A percentile compares a stretch with the other conserved stretches of the same genome.
Evolutionary conservation across 2,113 vertebrate species (phyloP).

Genomic region (Strigops habroptila): DNA sequence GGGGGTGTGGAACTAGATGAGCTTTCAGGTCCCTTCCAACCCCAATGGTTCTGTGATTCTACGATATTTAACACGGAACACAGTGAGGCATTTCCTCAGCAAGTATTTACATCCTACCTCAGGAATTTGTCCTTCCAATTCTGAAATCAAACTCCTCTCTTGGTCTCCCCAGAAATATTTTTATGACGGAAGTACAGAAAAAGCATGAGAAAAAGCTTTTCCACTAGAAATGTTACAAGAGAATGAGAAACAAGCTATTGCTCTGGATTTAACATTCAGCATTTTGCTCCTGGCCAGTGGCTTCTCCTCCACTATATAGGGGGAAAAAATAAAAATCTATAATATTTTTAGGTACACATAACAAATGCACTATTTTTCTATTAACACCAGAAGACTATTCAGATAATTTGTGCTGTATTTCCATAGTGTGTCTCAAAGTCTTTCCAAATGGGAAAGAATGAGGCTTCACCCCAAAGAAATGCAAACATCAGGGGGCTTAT

Average conservation of each 20-base stretch:
- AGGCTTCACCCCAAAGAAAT: background rate
- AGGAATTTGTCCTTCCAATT: background rate
- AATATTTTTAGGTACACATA: background rate
- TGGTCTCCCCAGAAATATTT: background rate
- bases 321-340: fast-evolving
- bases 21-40: background rate
- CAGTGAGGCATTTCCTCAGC: background rate
- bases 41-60: background rate
- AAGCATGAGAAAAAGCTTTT: background rate
- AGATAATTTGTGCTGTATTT: background rate
- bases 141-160: background rate
- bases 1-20: background rate
- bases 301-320: background rate
- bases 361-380: background rate
- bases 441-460: background rate
- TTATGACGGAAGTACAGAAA: background rate
- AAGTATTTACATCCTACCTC: background rate
- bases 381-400: no score
- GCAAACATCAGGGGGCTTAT: background rate
- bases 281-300: background rate
- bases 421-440: background rate
- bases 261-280: background rate
- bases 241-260: background rate
- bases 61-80: background rate
- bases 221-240: background rate